Conservation (phyloP, 2,113 vertebrate genomes). For the Syrmaticus mikado region DNA sequence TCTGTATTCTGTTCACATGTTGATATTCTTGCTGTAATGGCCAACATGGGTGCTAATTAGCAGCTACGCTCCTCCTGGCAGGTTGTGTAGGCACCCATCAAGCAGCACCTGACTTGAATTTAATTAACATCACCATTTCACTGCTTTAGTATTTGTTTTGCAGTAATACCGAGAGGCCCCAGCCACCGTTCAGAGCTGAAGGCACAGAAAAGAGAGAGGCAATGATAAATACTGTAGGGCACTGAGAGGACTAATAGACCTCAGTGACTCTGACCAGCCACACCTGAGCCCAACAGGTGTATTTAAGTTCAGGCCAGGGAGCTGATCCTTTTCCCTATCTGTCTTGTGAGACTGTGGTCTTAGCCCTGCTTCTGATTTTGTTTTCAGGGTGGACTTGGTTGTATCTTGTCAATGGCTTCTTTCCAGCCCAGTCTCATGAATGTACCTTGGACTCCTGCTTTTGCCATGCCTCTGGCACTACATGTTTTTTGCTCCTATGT, state of each 20-base stretch:
- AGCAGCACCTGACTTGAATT: constrained; percentile 26
- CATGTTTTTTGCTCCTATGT: background rate
- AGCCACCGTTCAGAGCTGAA: background rate
- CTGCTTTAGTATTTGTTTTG: constrained; percentile 11
- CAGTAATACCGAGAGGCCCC: background rate
- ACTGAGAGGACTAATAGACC: background rate
- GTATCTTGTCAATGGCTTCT: accelerated
- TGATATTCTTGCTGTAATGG: background rate
- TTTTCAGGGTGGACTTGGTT: background rate
- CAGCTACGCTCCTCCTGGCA: constrained; percentile 27
- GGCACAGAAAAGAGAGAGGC: background rate
- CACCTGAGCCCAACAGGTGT: background rate
- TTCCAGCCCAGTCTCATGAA: background rate
- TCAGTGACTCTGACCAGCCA: background rate
- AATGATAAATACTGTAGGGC: background rate
- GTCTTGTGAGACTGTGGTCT: accelerated
- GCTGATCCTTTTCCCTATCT: accelerated
- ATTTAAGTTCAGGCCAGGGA: background rate
- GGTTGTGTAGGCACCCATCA: constrained; percentile 38
- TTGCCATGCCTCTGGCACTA: background rate
- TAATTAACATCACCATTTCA: background rate
- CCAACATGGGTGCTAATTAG: constrained; percentile 56
- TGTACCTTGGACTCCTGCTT: background rate
- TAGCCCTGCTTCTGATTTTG: accelerated
- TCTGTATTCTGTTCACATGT: constrained; percentile 29